phyloP scores from a whole-genome alignment of 2,888 invertebrate species.

The Drosophila infuscata region DNA sequence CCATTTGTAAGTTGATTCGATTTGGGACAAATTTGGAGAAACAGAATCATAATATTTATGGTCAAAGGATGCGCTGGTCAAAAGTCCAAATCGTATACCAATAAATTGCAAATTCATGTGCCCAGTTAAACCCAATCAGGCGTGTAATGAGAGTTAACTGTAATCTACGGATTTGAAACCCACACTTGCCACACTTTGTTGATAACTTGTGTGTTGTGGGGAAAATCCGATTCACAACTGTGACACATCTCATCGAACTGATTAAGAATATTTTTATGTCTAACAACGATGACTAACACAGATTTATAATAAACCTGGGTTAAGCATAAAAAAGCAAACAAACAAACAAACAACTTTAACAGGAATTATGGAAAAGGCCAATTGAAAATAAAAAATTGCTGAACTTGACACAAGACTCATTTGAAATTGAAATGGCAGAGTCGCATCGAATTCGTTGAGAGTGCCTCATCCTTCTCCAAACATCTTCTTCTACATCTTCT shows the following conservation, averaged over 20 bases:
- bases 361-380: conserved; percentile 43
- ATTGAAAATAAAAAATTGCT: conserved; percentile 65
- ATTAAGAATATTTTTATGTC: background rate
- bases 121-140: background rate
- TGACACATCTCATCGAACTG: background rate
- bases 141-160: background rate
- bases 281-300: background rate
- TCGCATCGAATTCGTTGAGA: conserved; percentile 7
- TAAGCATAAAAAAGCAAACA: no score
- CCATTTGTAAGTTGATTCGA: conserved; percentile 5
- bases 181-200: background rate
- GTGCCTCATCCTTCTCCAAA: background rate
- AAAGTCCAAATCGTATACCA: background rate
- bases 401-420: conserved; percentile 67
- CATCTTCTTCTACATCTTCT: background rate
- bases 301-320: background rate
- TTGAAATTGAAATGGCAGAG: conserved; percentile 59
- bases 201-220: background rate
- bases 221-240: background rate
- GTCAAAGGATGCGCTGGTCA: background rate
- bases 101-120: background rate
- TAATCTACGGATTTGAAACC: background rate
- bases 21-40: background rate
- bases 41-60: background rate
- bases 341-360: background rate